A percentile compares a stretch with the other conserved stretches of the same genome.
Evolutionary conservation across 2,888 invertebrate species (phyloP).

Genomic region (Cryptus viduatorius): DNA sequence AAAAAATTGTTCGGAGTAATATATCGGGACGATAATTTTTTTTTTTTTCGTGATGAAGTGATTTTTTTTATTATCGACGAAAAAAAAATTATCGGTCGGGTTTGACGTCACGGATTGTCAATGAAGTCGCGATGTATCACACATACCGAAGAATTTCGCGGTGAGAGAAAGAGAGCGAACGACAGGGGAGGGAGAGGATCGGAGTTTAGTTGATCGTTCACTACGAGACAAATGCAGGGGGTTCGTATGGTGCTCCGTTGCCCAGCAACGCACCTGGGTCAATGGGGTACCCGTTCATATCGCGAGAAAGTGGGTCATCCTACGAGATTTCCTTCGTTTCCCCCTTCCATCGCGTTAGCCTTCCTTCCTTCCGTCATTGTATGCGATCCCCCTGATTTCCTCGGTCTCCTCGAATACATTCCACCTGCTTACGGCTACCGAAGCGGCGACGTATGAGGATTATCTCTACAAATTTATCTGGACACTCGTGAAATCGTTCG

Average conservation of each 20-base stretch:
- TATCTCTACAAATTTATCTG: conserved; percentile 40
- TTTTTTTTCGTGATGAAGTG: too few species aligned
- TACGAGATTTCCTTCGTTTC: conserved; percentile 69
- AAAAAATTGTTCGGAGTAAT: too few species aligned
- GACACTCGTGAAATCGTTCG: conserved; percentile 58
- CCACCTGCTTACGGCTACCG: background rate
- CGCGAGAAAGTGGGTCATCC: conserved; percentile 78
- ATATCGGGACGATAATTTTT: too few species aligned
- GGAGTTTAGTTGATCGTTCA: conserved; percentile 46
- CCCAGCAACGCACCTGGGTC: conserved; percentile 80
- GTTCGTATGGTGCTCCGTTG: conserved; percentile 76
- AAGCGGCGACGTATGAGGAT: background rate
- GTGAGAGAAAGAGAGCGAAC: background rate
- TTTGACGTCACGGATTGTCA: conserved; percentile 53
- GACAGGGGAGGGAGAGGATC: background rate
- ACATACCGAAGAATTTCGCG: conserved; percentile 36
- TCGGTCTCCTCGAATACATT: conserved; percentile 10
- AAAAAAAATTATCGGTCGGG: background rate
- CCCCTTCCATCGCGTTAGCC: conserved; percentile 29
- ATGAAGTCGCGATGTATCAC: conserved; percentile 53
- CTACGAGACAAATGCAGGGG: conserved; percentile 64
- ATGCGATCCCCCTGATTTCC: conserved; percentile 47
- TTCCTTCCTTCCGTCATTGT: conserved; percentile 41
- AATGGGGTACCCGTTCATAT: conserved; percentile 78
- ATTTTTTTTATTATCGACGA: background rate